phyloP scores from a whole-genome alignment of 2,888 invertebrate genomes.

The Stegophylla sp. region DNA sequence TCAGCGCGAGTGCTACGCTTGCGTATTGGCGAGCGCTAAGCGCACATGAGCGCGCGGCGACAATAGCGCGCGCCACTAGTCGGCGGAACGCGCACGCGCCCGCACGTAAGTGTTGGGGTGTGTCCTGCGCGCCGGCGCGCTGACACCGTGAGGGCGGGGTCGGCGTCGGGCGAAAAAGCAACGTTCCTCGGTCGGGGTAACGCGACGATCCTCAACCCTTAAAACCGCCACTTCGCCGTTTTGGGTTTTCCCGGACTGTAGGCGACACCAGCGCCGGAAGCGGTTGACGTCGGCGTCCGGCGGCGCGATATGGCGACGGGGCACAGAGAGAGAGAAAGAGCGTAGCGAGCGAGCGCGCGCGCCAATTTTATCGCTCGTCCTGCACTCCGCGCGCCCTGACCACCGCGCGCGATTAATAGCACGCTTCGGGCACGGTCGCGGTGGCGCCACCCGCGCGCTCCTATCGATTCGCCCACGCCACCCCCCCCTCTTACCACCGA shows the following conservation, averaged over 20 bases:
- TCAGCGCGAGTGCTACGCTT: neutral
- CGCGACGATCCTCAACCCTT: slow-evolving; percentile 45
- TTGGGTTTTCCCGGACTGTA: slow-evolving; percentile 46
- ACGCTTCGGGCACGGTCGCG: too few species aligned
- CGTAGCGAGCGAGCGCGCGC: too few species aligned
- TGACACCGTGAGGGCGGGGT: too few species aligned
- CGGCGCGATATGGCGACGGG: neutral
- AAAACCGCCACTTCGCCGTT: slow-evolving; percentile 20
- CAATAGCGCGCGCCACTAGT: too few species aligned
- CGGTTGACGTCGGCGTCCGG: neutral
- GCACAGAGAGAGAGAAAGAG: too few species aligned
- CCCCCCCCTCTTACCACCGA: too few species aligned
- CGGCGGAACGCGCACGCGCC: neutral
- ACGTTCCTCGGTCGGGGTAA: neutral
- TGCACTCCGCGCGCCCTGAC: neutral
- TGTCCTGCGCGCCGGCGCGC: too few species aligned
- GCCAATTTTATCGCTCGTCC: too few species aligned
- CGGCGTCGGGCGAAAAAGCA: too few species aligned
- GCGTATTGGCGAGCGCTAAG: neutral
- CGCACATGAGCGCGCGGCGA: neutral
- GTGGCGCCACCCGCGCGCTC: neutral
- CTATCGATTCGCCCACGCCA: neutral
- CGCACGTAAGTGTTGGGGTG: neutral
- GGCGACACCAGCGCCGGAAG: neutral
- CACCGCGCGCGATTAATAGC: too few species aligned